Evolutionary conservation across 2,888 invertebrate species (phyloP).

Genomic region (Cosmorhoe ocellata): DNA sequence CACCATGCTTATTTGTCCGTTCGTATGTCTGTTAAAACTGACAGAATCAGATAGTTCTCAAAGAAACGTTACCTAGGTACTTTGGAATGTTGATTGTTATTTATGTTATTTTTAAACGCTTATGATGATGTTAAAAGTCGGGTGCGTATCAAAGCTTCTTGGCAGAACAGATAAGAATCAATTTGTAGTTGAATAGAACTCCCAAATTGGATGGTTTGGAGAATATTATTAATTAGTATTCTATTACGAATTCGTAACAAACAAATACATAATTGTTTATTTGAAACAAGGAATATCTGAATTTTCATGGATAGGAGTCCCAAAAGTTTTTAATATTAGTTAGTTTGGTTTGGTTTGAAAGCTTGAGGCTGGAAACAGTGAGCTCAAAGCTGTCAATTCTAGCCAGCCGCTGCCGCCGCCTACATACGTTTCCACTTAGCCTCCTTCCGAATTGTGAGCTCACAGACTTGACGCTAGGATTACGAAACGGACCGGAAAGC

Average conservation of each 20-base stretch:
- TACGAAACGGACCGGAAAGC: not conserved
- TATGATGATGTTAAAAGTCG: not conserved
- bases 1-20: no score
- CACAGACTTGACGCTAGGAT: slow-evolving; percentile 8
- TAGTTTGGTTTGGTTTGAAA: slow-evolving; percentile 16
- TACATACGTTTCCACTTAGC: slow-evolving; percentile 28
- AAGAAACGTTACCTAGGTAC: no score
- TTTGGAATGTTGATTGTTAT: no score
- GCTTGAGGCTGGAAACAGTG: slow-evolving; percentile 8
- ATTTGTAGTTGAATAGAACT: no score
- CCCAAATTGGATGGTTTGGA: no score
- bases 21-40: no score
- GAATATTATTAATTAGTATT: no score
- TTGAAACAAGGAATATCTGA: not conserved
- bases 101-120: no score
- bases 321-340: slow-evolving; percentile 15
- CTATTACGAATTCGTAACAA: no score
- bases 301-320: not conserved
- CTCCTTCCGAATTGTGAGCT: slow-evolving; percentile 9
- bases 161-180: no score
- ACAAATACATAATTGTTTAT: not conserved
- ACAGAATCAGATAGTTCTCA: no score
- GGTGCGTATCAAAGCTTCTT: no score
- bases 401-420: slow-evolving; percentile 11
- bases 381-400: slow-evolving; percentile 16